phyloP scores from a whole-genome alignment of 2,797 vertebrate species.

The Sebastes cheni region DNA sequence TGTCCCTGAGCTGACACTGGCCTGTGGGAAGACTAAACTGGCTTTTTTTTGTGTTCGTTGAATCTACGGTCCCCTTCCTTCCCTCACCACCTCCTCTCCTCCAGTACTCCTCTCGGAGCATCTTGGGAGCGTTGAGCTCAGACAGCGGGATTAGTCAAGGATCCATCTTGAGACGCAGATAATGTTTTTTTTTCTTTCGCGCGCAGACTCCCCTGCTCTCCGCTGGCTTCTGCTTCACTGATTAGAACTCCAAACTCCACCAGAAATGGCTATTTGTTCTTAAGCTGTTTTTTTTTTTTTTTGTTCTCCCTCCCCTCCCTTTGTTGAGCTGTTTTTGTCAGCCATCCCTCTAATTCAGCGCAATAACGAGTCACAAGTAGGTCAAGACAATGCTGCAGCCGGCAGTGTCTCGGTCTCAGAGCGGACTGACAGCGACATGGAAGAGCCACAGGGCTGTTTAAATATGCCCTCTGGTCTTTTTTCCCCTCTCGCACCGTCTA shows the following conservation, averaged over 20 bases:
- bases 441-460: conserved; percentile 74
- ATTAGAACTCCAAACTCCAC: conserved; percentile 76
- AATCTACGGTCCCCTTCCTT: conserved; percentile 39
- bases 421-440: conserved; percentile 75
- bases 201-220: conserved; percentile 76
- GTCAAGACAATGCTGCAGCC: conserved; percentile 75
- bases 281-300: conserved; percentile 52
- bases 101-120: conserved; percentile 71
- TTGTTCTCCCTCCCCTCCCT: conserved; percentile 43
- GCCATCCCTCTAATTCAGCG: conserved; percentile 71
- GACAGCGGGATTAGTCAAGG: conserved; percentile 84
- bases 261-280: conserved; percentile 79
- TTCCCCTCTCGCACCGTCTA: conserved; percentile 37
- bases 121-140: conserved; percentile 81
- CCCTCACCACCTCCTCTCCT: conserved; percentile 62
- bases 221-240: conserved; percentile 71
- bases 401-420: conserved; percentile 49
- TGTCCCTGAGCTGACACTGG: conserved; percentile 58
- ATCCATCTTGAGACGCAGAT: conserved; percentile 85
- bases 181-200: conserved; percentile 82
- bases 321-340: conserved; percentile 73
- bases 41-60: conserved; percentile 9
- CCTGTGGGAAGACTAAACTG: conserved; percentile 63
- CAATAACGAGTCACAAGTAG: conserved; percentile 78
- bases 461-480: conserved; percentile 73